Base-by-base conservation (phyloP, 1,140 invertebrate genomes). In the Linepithema humile region DNA sequence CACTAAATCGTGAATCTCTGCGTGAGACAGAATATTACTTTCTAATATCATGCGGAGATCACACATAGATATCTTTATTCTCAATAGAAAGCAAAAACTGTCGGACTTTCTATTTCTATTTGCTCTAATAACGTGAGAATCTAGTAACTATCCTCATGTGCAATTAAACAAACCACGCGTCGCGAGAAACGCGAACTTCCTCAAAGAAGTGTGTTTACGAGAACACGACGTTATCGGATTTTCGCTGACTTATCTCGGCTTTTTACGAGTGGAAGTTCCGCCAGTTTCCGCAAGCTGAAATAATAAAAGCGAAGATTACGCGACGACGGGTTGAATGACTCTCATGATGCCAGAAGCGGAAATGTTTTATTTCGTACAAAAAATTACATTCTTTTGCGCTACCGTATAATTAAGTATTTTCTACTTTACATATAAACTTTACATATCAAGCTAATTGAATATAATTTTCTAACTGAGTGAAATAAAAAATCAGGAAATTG, bases 71-170 rank as follows among this genome's bases (percentile, higher is more conserved):
- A 62, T 84, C 69, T 73, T 84, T 78, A 84, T 82, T 84, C 23
- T 12, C 23, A 17, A 72, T 55, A 70, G 88, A 87, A 72, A 86
- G 86, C 78, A 82, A 82, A 89, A 88, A 88, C 78, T 59, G 64
- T 83, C 70, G n/a, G n/a, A n/a, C n/a, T n/a, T n/a, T 0, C 12
- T 3, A 3, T 88, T 88, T 88, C 87, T 83, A 85, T 55, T 50
- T 62, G 29, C 26, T 32, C 12, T 48, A 73, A 82, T 70, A 74
- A 43, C 45, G 57, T 77, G 12, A 9, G 69, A 55, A 67, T 59
- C 50, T 10, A 23, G 38, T 67, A 78, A 53, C 23, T 67, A 78
- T 80, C 38, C 20, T 67, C 48, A 35, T 35, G 5, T 23, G 29
- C 43, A 75, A 43, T 45, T 29, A 23, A 59, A 0, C 20, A 65